These are phyloP conservation scores for Petaurus breviceps DNA, from an alignment of 2,113 vertebrate genomes.

Conservation along the genomic window DNA sequence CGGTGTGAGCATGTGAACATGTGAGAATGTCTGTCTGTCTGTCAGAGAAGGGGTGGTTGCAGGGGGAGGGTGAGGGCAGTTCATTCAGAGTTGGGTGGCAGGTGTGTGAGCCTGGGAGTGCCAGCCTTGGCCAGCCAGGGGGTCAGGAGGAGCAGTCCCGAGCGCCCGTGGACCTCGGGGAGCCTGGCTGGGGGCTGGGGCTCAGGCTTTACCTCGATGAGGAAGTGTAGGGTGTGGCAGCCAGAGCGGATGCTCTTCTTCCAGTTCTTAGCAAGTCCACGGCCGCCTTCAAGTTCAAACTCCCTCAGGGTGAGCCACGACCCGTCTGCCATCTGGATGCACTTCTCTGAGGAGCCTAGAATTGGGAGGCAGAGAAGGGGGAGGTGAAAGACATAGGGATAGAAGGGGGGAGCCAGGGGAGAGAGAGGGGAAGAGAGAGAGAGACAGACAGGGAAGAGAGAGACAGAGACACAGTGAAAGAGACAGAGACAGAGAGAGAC, in stretches of 20 bases:
- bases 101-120: too few relatives aligned
- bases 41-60: too few relatives aligned
- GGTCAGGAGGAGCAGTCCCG: too few relatives aligned
- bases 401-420: not conserved
- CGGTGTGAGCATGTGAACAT: too few relatives aligned
- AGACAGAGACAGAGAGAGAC: rapidly evolving
- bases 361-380: not conserved
- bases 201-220: not conserved
- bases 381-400: not conserved
- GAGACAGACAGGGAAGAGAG: too few relatives aligned
- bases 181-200: too few relatives aligned
- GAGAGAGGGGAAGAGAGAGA: not conserved
- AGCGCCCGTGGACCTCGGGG: too few relatives aligned
- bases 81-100: too few relatives aligned
- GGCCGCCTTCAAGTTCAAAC: not conserved
- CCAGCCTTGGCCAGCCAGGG: too few relatives aligned
- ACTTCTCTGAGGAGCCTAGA: not conserved
- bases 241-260: not conserved
- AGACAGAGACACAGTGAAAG: too few relatives aligned
- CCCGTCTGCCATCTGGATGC: not conserved
- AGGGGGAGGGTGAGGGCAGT: too few relatives aligned
- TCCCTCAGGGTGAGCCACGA: not conserved
- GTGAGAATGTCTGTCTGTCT: too few relatives aligned
- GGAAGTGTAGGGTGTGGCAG: not conserved
- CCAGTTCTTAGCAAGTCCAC: not conserved